phyloP scores from a whole-genome alignment of 2,797 vertebrate species.

The Lutjanus argentimaculatus region DNA sequence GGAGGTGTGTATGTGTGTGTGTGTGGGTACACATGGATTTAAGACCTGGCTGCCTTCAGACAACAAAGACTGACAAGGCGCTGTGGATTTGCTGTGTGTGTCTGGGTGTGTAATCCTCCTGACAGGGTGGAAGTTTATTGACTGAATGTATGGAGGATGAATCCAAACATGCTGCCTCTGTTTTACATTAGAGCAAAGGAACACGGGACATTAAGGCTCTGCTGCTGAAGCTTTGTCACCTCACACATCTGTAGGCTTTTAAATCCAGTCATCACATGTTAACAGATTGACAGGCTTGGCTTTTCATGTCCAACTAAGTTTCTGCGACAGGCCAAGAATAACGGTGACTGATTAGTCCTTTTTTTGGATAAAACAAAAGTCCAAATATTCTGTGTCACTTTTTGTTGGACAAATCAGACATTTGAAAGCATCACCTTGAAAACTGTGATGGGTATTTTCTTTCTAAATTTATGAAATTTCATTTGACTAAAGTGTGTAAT shows the following conservation, averaged over 20 bases:
- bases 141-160: conserved; percentile 19
- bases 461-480: background rate
- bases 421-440: background rate
- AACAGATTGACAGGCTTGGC: background rate
- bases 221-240: background rate
- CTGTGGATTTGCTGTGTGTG: conserved; percentile 45
- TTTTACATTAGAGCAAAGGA: background rate
- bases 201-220: background rate
- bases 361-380: background rate
- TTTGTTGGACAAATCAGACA: background rate
- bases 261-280: conserved; percentile 5
- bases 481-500: too few relatives aligned
- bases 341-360: background rate
- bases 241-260: background rate
- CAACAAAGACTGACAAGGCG: conserved; percentile 62
- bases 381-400: background rate
- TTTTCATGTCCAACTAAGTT: background rate
- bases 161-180: background rate
- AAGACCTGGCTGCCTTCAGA: conserved; percentile 59
- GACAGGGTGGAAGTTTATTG: conserved; percentile 32
- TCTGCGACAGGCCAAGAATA: background rate
- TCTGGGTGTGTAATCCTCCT: conserved; percentile 55
- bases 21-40: conserved; percentile 42
- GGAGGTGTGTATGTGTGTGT: conserved; percentile 1
- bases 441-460: too few relatives aligned